Conservation (phyloP, 1,140 invertebrate genomes). For the Mesaphorura yosii region DNA sequence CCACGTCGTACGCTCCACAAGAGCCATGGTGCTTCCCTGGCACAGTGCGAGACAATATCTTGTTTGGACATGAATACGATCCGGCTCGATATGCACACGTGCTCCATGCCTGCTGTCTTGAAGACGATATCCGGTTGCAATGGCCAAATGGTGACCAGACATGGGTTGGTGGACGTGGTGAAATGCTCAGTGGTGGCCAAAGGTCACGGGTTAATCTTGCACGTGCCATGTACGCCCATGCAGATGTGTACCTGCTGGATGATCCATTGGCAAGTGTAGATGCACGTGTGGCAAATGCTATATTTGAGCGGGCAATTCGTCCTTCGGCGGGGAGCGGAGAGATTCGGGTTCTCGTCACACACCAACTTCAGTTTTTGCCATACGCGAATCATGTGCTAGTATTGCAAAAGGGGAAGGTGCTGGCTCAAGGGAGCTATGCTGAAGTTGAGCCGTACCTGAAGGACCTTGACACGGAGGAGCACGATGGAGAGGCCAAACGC, state of each 20-base stretch:
- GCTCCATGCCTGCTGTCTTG: slow-evolving; percentile 3
- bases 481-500: too few species aligned
- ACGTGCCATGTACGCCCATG: background rate
- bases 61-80: slow-evolving; percentile 5
- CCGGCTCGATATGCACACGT: slow-evolving; percentile 4
- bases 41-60: slow-evolving; percentile 9
- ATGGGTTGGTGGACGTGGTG: background rate
- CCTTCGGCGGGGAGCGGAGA: slow-evolving; percentile 51
- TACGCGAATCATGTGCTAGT: slow-evolving; percentile 62
- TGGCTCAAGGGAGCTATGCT: slow-evolving; percentile 46
- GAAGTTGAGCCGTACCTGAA: too few species aligned
- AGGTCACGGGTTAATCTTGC: slow-evolving; percentile 12
- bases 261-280: slow-evolving; percentile 5
- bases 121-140: slow-evolving; percentile 33
- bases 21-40: slow-evolving; percentile 14
- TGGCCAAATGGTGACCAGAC: slow-evolving; percentile 8
- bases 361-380: slow-evolving; percentile 70
- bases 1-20: slow-evolving; percentile 33
- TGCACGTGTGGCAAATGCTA: slow-evolving; percentile 34
- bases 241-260: slow-evolving; percentile 10
- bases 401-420: slow-evolving; percentile 53
- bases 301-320: slow-evolving; percentile 38
- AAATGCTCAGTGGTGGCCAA: slow-evolving; percentile 1
- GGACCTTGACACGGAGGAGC: too few species aligned
- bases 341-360: slow-evolving; percentile 69